These are phyloP conservation scores for Pterocles orientalis DNA, from an alignment of 2,113 vertebrate species.

Conservation along the genomic window DNA sequence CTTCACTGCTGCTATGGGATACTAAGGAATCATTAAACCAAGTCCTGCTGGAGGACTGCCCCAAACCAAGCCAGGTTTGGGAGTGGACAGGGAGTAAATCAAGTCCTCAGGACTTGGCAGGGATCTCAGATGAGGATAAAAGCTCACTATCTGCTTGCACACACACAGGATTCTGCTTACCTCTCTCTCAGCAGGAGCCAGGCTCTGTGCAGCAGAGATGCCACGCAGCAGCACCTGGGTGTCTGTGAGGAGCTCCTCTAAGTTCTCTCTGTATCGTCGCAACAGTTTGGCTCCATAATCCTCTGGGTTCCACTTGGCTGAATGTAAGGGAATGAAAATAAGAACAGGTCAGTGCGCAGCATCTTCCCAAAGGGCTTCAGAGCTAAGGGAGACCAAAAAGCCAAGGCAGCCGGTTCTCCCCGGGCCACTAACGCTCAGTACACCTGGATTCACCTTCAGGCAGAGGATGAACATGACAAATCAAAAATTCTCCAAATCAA, in stretches of 20 bases:
- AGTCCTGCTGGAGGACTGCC: background rate
- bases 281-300: conserved; percentile 69
- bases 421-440: background rate
- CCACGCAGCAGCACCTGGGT: conserved; percentile 39
- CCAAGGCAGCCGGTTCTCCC: background rate
- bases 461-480: background rate
- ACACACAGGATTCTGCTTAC: conserved; percentile 15
- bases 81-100: background rate
- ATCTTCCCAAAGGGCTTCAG: background rate
- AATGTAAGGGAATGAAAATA: conserved; percentile 31
- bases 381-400: background rate
- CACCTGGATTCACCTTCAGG: background rate
- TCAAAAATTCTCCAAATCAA: background rate
- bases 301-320: conserved; percentile 34
- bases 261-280: conserved; percentile 58
- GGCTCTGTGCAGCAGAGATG: conserved; percentile 53
- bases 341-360: background rate
- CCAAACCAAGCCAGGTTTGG: background rate
- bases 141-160: background rate
- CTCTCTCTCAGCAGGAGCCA: conserved; percentile 72
- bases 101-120: background rate
- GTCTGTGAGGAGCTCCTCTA: conserved; percentile 67
- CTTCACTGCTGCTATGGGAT: background rate
- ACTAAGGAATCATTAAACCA: background rate
- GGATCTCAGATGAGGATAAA: background rate